Conservation (phyloP, 2,888 invertebrate species). For the Pyrocoelia pectoralis region DNA sequence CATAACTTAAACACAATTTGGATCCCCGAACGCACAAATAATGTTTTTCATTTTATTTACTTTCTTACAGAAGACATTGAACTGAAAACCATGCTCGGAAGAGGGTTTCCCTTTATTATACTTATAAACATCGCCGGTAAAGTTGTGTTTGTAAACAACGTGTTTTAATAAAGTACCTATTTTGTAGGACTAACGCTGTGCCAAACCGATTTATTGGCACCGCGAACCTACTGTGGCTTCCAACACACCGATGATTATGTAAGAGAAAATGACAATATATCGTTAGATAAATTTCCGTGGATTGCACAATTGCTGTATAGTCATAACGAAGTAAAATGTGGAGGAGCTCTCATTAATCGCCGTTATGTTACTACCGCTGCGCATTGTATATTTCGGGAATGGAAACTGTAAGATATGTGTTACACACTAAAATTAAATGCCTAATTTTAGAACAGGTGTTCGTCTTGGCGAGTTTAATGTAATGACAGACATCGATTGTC, state of each 20-base stretch:
- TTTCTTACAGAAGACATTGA: too few species aligned
- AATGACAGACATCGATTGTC: neutral
- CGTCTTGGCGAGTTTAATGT: conserved; percentile 4
- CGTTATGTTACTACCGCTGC: neutral
- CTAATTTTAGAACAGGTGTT: neutral
- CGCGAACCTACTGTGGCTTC: conserved; percentile 2
- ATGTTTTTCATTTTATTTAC: too few species aligned
- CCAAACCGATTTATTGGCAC: neutral
- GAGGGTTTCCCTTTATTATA: too few species aligned
- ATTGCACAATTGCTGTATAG: neutral
- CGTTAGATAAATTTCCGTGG: conserved; percentile 7
- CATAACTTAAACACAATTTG: too few species aligned
- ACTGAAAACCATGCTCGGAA: too few species aligned
- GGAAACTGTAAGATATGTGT: too few species aligned
- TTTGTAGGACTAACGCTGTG: neutral
- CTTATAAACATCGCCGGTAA: too few species aligned
- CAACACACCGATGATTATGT: conserved; percentile 13
- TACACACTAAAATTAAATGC: neutral
- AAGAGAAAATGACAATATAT: neutral
- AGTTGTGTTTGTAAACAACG: too few species aligned
- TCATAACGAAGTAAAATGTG: neutral
- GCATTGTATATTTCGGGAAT: neutral
- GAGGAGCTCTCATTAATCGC: neutral
- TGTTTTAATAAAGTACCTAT: too few species aligned
- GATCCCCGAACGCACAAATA: too few species aligned